These are phyloP conservation scores for Scaptomyza tumidula DNA, from an alignment of 2,888 invertebrate genomes.

Conservation along the genomic window DNA sequence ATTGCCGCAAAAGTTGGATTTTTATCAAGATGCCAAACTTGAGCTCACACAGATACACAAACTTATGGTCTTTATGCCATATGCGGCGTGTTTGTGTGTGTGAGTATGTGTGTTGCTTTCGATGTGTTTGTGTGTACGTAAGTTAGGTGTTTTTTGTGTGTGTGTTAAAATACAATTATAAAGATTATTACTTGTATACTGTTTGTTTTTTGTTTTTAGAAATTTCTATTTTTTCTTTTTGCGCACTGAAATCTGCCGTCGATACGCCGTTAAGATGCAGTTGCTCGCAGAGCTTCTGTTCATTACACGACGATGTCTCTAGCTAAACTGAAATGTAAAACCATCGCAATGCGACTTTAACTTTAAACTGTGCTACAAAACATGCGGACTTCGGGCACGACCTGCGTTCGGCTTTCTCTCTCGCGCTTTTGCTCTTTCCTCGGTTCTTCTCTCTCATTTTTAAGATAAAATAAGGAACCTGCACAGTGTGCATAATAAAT, in stretches of 20 bases:
- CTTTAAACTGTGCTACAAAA: slow-evolving; percentile 64
- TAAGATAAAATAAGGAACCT: slow-evolving; percentile 24
- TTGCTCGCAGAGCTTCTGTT: slow-evolving; percentile 57
- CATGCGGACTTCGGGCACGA: slow-evolving; percentile 35
- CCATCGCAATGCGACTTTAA: slow-evolving; percentile 80
- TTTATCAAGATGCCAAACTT: slow-evolving; percentile 23
- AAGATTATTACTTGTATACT: slow-evolving; percentile 24
- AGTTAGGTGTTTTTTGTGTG: slow-evolving; percentile 7
- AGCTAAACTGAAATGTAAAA: slow-evolving; percentile 79
- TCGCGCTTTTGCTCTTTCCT: slow-evolving; percentile 5
- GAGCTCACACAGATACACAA: slow-evolving; percentile 39
- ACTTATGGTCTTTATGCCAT: slow-evolving; percentile 39
- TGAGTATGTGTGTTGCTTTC: slow-evolving; percentile 21
- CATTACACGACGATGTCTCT: slow-evolving; percentile 78
- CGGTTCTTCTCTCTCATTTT: slow-evolving; percentile 3
- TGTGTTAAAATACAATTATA: slow-evolving; percentile 28
- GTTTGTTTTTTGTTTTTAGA: slow-evolving; percentile 12
- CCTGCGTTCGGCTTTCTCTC: slow-evolving; percentile 35
- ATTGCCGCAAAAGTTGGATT: slow-evolving; percentile 20
- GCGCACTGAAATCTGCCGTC: slow-evolving; percentile 71
- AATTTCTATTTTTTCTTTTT: slow-evolving; percentile 40
- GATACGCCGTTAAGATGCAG: slow-evolving; percentile 50
- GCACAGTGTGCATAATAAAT: slow-evolving; percentile 5
- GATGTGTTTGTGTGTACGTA: slow-evolving; percentile 14
- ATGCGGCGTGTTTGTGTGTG: slow-evolving; percentile 20